Evolutionary conservation across 2,888 invertebrate genomes (phyloP), one percentile per base, ranked within the genome.

Genomic region (Mesorhabditis belari): DNA sequence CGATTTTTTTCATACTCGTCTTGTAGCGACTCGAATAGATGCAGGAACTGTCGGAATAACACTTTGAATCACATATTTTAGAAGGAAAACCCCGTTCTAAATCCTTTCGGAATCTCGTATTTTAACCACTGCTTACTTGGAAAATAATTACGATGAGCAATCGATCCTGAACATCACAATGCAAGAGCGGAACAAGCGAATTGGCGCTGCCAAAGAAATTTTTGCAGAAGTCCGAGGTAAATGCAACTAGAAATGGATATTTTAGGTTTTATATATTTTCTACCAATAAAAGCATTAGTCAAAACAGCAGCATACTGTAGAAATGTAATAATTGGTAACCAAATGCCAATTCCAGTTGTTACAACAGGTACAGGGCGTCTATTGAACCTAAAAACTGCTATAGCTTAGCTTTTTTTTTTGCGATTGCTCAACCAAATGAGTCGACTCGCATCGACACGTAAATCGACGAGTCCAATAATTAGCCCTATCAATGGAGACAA

Each of bases 401-500:
- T 12, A 54, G 51, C 12, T 51, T n/a, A 51, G 21, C 6, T n/a
- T 25, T 12, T 25, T 27, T 12, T 5, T 54, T 12, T 25, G 12
- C 26, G 9, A 21, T 12, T 54, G 21, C 17, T n/a, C 19, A 51
- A 66, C 69, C 71, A 69, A 19, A 71, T 49, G 6, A 73, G 55
- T 23, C 73, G 64, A 51, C 65, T 63, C 19, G 69, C 73, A 57
- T 73, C 73, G 29, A 73, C 69, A 49, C 71, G 59, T 55, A 83
- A 77, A 73, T 84, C 84, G 24, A 83, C 63, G 17, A 82, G 63
- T 58, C 82, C 81, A 29, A 82, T 80, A 3, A 83, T 55, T n/a
- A 84, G 70, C 2, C 83, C 82, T 12, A 84, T 69, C 4, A 84
- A 67, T 2, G 84, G 84, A n/a, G 83, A 83, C 57, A 84, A 71